Evolutionary conservation across 2,888 invertebrate genomes (phyloP).

Genomic region (Agriopis aurantiaria): DNA sequence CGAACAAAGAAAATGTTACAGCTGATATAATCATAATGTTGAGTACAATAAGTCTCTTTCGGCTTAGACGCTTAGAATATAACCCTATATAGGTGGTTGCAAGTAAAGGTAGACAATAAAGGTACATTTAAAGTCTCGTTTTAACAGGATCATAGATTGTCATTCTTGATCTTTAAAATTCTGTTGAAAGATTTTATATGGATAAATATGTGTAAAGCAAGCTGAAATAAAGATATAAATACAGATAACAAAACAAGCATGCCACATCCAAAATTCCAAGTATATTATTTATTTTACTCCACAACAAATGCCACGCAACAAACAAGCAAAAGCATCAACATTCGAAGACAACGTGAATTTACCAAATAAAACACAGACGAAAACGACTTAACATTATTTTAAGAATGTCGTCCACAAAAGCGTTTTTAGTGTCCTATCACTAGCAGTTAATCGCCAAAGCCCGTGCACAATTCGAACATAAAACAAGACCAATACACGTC

Average conservation of each 20-base stretch:
- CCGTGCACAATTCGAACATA: slow-evolving; percentile 1
- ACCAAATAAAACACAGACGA: neutral
- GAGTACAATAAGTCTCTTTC: too few relatives aligned
- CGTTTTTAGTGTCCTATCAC: neutral
- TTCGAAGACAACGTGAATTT: neutral
- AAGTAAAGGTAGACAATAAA: too few relatives aligned
- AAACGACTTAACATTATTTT: neutral
- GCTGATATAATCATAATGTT: too few relatives aligned
- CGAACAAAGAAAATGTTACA: too few relatives aligned
- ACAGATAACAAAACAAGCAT: neutral
- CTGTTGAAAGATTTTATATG: neutral
- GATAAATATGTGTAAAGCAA: neutral
- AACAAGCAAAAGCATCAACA: neutral
- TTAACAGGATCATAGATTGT: too few relatives aligned
- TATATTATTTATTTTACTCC: neutral
- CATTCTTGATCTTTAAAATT: too few relatives aligned
- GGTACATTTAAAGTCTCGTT: too few relatives aligned
- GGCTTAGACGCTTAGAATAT: too few relatives aligned
- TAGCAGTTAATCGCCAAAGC: neutral
- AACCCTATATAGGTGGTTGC: too few relatives aligned
- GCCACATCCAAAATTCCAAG: neutral
- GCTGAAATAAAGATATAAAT: neutral
- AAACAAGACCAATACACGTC: neutral
- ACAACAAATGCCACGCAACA: neutral
- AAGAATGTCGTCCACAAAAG: neutral